Evolutionary conservation across 2,797 vertebrate species (phyloP).

Genomic region (Chelon auratus): DNA sequence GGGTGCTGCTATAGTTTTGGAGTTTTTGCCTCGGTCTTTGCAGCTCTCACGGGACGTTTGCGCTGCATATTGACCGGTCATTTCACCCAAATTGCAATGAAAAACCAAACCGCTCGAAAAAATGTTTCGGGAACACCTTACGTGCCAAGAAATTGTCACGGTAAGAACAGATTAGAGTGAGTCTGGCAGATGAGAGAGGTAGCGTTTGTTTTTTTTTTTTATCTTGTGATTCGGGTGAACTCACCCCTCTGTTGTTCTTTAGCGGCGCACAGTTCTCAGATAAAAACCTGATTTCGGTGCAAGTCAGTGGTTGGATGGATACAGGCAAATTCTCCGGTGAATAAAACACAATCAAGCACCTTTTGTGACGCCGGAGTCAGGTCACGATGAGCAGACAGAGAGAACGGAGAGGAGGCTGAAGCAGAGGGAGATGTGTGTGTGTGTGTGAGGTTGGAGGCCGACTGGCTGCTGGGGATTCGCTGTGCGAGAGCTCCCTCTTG

Average conservation of each 20-base stretch:
- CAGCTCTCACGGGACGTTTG: background rate
- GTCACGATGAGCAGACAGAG: background rate
- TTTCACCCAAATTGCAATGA: background rate
- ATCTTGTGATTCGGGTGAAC: background rate
- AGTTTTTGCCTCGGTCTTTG: background rate
- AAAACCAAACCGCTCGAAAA: background rate
- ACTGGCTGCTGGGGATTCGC: slow-evolving; percentile 66
- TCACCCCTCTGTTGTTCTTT: no score
- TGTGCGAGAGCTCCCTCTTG: slow-evolving; percentile 88
- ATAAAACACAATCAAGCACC: background rate
- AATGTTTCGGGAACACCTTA: no score
- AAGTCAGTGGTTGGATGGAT: no score
- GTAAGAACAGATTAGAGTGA: no score
- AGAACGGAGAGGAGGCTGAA: no score
- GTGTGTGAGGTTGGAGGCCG: slow-evolving; percentile 14
- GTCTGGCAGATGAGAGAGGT: background rate
- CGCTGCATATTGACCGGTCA: background rate
- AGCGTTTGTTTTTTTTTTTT: no score
- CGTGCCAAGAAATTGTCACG: no score
- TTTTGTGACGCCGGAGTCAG: background rate
- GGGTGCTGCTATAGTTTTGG: background rate
- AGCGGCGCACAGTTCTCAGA: no score
- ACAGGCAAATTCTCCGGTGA: background rate
- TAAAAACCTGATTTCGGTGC: no score
- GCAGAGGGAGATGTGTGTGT: no score